Evolutionary conservation across 2,797 vertebrate species (phyloP), one percentile per base, ranked within the genome.

Genomic region (Bradypodion pumilum): DNA sequence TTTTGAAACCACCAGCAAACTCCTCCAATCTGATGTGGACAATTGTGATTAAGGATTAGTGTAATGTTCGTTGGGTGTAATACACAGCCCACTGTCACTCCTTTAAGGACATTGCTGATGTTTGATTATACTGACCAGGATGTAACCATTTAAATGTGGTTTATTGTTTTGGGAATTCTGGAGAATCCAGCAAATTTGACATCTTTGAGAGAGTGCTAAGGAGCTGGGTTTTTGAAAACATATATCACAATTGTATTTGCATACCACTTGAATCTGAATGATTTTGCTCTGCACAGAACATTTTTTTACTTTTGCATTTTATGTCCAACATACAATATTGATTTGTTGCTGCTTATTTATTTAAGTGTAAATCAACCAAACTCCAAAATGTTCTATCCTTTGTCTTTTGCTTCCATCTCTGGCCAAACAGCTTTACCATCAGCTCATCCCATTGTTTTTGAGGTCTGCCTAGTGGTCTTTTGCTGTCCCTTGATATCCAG

Each of bases 111-210:
- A 49, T 69, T 59, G 15, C 60, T 60, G 65, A 76, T 1, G 2
- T 44, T 84, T 59, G 72, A 81, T 80, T 78, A 29, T 44, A 27
- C 66, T 74, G 77, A 80, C 60, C 35, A 32, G 44, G 78, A 85
- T 78, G 42, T 73, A 44, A 74, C 35, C 46, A 66, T 80, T 56
- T 85, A 73, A 44, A 74, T 66, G 77, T 74, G 44, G 35, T 52
- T 42, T 56, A 29, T 59, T 85, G 78, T 37, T 65, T 7, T 65
- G 46, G 60, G 32, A 70, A 73, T 80, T 80, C 19, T 80, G 77
- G 46, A 85, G 7, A 21, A 8, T 29, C 68, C 35, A 49, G 2
- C n/a, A 78, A 37, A 63, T 62, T 21, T 32, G 44, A 35, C 62
- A 32, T 52, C 42, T 80, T 70, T 70, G 32, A 79, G 49, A 66